phyloP scores from a whole-genome alignment of 2,888 invertebrate genomes.

The Polyploca ridens region DNA sequence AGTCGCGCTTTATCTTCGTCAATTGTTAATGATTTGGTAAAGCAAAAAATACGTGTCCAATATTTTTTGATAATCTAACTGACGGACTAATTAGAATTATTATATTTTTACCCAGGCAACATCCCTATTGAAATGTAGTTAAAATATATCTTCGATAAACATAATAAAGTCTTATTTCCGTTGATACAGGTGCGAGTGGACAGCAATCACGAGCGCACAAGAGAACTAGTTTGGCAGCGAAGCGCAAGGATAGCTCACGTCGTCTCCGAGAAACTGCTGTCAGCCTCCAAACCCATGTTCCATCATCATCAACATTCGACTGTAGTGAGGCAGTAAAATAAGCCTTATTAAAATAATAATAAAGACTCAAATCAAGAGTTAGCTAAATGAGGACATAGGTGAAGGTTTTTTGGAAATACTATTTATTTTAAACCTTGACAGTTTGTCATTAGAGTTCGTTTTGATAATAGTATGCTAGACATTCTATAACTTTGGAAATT shows the following conservation, averaged over 20 bases:
- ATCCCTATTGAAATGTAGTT: neutral
- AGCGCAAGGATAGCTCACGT: constrained; percentile 93
- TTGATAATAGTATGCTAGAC: neutral
- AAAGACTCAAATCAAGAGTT: neutral
- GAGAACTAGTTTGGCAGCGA: constrained; percentile 93
- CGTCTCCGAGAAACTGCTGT: constrained; percentile 90
- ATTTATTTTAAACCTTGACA: neutral
- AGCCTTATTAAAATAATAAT: neutral
- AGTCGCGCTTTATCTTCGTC: too few species aligned
- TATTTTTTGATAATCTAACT: too few species aligned
- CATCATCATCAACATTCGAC: constrained; percentile 56
- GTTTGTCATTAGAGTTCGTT: neutral
- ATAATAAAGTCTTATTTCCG: constrained; percentile 5
- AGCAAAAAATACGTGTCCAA: too few species aligned
- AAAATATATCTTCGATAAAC: neutral
- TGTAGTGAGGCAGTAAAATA: constrained; percentile 50
- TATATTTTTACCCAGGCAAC: too few species aligned
- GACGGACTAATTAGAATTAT: too few species aligned
- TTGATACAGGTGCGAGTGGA: constrained; percentile 90
- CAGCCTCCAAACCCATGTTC: constrained; percentile 79
- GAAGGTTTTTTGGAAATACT: neutral
- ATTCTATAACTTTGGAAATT: neutral
- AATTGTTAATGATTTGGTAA: too few species aligned
- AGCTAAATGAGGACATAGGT: neutral
- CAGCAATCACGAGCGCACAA: constrained; percentile 93